Evolutionary conservation across 2,888 invertebrate species (phyloP).

Genomic region (Plagodis dolabraria): DNA sequence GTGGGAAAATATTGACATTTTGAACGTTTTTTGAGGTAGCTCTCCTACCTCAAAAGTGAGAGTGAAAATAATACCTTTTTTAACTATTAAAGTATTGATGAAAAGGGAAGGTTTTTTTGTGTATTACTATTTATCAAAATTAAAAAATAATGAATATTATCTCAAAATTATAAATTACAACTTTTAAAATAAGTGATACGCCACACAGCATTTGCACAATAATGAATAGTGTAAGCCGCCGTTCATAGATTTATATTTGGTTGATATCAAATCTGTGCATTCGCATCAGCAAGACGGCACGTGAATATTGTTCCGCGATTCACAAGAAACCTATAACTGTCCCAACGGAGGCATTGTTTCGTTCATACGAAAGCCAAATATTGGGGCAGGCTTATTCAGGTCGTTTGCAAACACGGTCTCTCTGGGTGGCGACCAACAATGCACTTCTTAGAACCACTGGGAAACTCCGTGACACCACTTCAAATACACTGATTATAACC

Average conservation of each 20-base stretch:
- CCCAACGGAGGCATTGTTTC: slow-evolving; percentile 78
- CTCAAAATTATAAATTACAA: too few relatives aligned
- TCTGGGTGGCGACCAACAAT: slow-evolving; percentile 80
- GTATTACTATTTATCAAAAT: too few relatives aligned
- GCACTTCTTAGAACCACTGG: slow-evolving; percentile 61
- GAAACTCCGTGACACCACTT: slow-evolving; percentile 77
- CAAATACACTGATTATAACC: slow-evolving; percentile 79
- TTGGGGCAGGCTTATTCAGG: slow-evolving; percentile 74
- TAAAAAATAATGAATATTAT: too few relatives aligned
- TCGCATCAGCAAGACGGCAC: slow-evolving; percentile 36
- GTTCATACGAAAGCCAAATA: slow-evolving; percentile 81
- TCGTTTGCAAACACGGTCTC: slow-evolving; percentile 79
- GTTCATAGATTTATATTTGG: too few relatives aligned
- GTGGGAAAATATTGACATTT: too few relatives aligned
- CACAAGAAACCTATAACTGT: slow-evolving; percentile 75
- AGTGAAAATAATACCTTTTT: too few relatives aligned
- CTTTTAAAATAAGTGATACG: too few relatives aligned
- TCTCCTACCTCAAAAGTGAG: too few relatives aligned
- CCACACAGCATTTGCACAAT: background rate
- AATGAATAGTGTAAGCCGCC: background rate
- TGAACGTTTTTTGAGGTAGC: too few relatives aligned
- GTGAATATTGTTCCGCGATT: slow-evolving; percentile 63
- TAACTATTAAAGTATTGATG: too few relatives aligned
- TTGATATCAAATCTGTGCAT: background rate
- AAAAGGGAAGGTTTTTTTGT: too few relatives aligned